A percentile compares a stretch with the other conserved stretches of the same genome.
Evolutionary conservation across 64 coral and sea anemone genomes (phyloP).

Genomic region (Stichodactyla mertensii): DNA sequence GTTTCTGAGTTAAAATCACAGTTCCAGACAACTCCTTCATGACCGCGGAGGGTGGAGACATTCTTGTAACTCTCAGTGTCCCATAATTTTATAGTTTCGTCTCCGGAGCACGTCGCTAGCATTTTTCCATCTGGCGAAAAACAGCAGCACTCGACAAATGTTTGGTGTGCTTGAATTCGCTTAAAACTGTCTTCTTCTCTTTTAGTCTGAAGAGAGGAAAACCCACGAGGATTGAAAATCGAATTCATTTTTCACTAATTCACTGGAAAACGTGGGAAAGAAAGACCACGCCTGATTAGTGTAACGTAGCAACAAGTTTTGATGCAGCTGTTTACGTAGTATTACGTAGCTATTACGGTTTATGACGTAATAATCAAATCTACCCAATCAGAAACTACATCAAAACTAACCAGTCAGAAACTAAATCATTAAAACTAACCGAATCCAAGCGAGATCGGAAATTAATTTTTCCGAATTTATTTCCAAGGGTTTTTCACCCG

Average conservation of each 20-base stretch:
- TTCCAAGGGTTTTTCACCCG: too few species aligned
- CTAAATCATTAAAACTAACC: background rate
- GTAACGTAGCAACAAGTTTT: background rate
- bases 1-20: conserved; percentile 38
- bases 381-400: background rate
- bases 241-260: background rate
- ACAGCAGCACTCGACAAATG: conserved; percentile 51
- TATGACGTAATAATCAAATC: background rate
- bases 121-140: conserved; percentile 49
- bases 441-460: too few species aligned
- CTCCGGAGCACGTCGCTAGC: conserved; percentile 47
- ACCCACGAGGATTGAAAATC: background rate
- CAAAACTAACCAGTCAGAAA: conserved; percentile 1
- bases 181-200: conserved; percentile 26
- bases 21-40: conserved; percentile 48
- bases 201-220: background rate
- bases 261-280: background rate
- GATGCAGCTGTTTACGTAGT: background rate
- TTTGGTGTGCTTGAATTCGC: conserved; percentile 36
- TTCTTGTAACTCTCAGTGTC: background rate
- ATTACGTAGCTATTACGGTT: background rate
- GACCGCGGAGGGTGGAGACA: conserved; percentile 19
- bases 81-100: conserved; percentile 54
- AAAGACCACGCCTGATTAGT: background rate
- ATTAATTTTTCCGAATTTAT: too few species aligned